Percentiles rank a stretch among this genome's conserved stretches.
These are phyloP conservation scores for Sardinella longiceps DNA, from an alignment of 2,797 vertebrate genomes.

Conservation along the genomic window DNA sequence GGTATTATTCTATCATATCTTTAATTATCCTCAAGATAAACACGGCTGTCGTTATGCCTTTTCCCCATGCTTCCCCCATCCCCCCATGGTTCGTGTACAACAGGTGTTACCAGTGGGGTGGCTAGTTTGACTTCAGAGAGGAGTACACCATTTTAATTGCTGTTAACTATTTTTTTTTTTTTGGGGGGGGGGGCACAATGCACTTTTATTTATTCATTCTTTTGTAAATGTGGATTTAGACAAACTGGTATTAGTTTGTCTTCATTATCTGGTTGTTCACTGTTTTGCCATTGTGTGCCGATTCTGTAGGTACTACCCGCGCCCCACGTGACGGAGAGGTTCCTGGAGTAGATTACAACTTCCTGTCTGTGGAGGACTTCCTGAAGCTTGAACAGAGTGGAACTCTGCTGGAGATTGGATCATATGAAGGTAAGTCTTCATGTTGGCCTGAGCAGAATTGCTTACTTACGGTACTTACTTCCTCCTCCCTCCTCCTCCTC, in stretches of 20 bases:
- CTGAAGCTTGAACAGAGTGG: constrained; percentile 91
- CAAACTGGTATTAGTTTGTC: background rate
- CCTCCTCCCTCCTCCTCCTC: too few relatives aligned
- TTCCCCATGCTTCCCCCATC: background rate
- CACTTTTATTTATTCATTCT: background rate
- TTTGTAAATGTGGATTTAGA: background rate
- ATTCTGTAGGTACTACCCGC: constrained; percentile 90
- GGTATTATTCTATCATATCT: too few relatives aligned
- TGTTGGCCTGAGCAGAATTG: background rate
- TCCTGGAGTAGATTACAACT: constrained; percentile 95
- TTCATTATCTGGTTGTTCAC: background rate
- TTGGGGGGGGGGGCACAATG: background rate
- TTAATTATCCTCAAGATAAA: background rate
- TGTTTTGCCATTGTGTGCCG: background rate
- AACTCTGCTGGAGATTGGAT: constrained; percentile 95
- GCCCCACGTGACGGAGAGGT: constrained; percentile 93
- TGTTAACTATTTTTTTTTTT: too few relatives aligned
- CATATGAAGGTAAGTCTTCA: constrained; percentile 87
- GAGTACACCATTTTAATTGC: background rate
- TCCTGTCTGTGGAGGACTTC: constrained; percentile 93
- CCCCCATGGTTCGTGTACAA: background rate
- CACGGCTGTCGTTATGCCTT: background rate
- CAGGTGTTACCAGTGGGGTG: background rate
- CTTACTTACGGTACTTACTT: too few relatives aligned
- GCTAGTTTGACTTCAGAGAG: background rate